phyloP scores from a whole-genome alignment of 2,888 invertebrate genomes.

The Tanypteryx hageni region DNA sequence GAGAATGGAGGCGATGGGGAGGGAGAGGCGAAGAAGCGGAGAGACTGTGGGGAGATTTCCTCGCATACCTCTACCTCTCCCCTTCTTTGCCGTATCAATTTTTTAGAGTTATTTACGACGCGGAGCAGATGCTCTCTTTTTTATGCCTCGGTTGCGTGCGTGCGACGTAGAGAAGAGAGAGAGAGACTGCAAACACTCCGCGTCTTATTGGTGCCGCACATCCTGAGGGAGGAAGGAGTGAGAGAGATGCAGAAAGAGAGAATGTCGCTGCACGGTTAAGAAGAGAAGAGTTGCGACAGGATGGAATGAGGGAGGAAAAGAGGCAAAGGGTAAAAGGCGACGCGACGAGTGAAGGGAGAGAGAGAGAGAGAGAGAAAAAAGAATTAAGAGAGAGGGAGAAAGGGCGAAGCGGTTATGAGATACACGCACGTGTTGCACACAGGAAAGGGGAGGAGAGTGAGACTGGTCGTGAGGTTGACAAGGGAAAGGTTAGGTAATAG shows the following conservation, averaged over 20 bases:
- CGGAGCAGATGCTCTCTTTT: constrained; percentile 49
- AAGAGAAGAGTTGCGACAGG: not conserved
- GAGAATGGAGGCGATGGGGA: no score
- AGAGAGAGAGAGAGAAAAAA: not conserved
- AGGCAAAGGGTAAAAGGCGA: not conserved
- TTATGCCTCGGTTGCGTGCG: not conserved
- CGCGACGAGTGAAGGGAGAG: not conserved
- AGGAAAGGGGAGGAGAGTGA: not conserved
- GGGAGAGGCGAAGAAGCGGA: no score
- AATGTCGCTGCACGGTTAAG: not conserved
- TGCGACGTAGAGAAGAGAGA: not conserved
- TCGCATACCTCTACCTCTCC: not conserved
- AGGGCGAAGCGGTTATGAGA: not conserved
- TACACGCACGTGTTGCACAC: not conserved
- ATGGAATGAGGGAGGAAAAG: constrained; percentile 2
- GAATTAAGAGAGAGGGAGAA: not conserved
- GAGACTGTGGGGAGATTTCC: no score
- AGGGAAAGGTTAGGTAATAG: constrained; percentile 23
- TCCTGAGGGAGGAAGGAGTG: not conserved
- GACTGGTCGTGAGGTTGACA: not conserved
- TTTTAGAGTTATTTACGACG: constrained; percentile 54
- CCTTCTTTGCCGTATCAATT: constrained; percentile 48
- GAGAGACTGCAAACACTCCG: not conserved
- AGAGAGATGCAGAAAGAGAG: no score
- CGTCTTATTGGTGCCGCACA: not conserved